phyloP scores from a whole-genome alignment of 53 echinoderm and acorn worm species.

The Antedon mediterranea region DNA sequence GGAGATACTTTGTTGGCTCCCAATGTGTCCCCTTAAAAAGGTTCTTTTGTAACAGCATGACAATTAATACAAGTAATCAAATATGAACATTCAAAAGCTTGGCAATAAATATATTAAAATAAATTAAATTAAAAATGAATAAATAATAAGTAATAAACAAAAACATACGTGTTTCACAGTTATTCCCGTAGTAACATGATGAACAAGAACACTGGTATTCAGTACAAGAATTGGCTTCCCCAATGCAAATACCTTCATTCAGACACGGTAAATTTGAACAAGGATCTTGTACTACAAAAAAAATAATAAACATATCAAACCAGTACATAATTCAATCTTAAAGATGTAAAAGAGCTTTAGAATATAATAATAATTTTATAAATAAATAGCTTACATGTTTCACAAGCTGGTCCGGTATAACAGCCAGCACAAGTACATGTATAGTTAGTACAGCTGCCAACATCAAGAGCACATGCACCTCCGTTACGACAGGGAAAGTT shows the following conservation, averaged over 20 bases:
- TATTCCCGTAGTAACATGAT: slow-evolving; percentile 25
- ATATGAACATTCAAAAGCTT: too few relatives aligned
- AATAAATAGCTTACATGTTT: slow-evolving; percentile 21
- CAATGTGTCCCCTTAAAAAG: too few relatives aligned
- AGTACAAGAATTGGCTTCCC: slow-evolving; percentile 19
- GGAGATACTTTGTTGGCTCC: too few relatives aligned
- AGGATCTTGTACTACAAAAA: slow-evolving; percentile 7
- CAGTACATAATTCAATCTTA: neutral
- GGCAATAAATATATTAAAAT: too few relatives aligned
- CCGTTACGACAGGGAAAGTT: slow-evolving; percentile 60
- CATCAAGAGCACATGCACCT: slow-evolving; percentile 24
- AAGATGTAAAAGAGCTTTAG: too few relatives aligned
- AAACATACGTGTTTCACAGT: slow-evolving; percentile 45
- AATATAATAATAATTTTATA: neutral
- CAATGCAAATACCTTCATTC: slow-evolving; percentile 45
- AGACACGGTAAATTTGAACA: slow-evolving; percentile 28
- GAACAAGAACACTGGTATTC: slow-evolving; percentile 37
- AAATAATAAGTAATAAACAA: too few relatives aligned
- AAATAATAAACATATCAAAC: neutral
- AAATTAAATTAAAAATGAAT: too few relatives aligned
- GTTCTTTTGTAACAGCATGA: too few relatives aligned
- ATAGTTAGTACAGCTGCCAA: slow-evolving; percentile 33
- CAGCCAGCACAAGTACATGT: slow-evolving; percentile 50
- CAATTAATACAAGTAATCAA: too few relatives aligned
- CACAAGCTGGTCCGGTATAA: slow-evolving; percentile 50